phyloP scores from a whole-genome alignment of 1,140 invertebrate species.

The Drosophila serrata region DNA sequence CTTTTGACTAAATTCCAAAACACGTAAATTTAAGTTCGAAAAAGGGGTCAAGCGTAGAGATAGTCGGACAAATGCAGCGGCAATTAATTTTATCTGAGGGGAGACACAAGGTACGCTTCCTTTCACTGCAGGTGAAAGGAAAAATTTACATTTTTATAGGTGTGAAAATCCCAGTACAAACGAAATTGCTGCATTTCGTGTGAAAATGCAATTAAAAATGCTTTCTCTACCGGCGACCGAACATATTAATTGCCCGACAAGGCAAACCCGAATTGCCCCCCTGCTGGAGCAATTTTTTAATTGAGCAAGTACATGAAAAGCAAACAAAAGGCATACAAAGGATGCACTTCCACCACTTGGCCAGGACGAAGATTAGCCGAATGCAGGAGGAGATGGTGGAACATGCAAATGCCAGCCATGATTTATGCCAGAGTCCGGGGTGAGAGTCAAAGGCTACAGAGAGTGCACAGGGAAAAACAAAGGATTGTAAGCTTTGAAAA shows the following conservation, averaged over 20 bases:
- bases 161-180: conserved; percentile 57
- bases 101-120: conserved; percentile 12
- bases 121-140: conserved; percentile 44
- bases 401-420: conserved; percentile 80
- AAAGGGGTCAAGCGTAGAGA: conserved; percentile 12
- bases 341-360: conserved; percentile 58
- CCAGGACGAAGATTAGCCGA: conserved; percentile 65
- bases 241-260: conserved; percentile 75
- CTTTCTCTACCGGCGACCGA: conserved; percentile 55
- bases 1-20: not conserved
- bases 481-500: not conserved
- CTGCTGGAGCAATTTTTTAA: conserved; percentile 71
- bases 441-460: conserved; percentile 22
- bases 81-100: conserved; percentile 64
- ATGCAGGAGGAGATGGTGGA: conserved; percentile 20
- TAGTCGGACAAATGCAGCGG: conserved; percentile 32
- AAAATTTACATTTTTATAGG: conserved; percentile 71
- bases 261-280: conserved; percentile 49
- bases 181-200: conserved; percentile 75
- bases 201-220: conserved; percentile 76
- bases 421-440: conserved; percentile 65
- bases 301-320: conserved; percentile 73
- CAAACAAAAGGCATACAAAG: conserved; percentile 73
- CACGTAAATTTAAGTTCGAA: conserved; percentile 16
- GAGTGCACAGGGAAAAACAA: conserved; percentile 16